Evolutionary conservation across 2,797 vertebrate genomes (phyloP), one percentile per base, ranked within the genome.

Genomic region (Nannoperca obscura): DNA sequence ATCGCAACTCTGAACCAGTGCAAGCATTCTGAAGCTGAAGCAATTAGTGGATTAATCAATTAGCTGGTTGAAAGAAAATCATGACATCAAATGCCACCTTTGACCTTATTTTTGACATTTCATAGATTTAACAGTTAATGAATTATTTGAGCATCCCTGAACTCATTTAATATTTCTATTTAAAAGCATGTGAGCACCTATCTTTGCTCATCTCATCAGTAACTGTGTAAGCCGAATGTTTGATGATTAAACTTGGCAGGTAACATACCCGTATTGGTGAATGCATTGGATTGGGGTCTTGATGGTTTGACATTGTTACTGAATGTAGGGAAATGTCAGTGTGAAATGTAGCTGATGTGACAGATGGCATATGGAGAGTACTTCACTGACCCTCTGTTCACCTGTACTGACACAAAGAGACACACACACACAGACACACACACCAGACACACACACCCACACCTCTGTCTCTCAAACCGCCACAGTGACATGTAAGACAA

Each of bases 341-440:
- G 80, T 75, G 74, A 89, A 66, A 80, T 71, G 74, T 66, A 78
- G 78, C 75, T 86, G 82, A 82, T 90, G 71, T 89, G 88, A 88
- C 91, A 93, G 88, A 88, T 92, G 91, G 89, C 89, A 87, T 88
- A 90, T 86, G 84, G 83, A 81, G 76, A 82, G 71, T 40, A 67
- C 74, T 34, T 73, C 78, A 76, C 59, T 91, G 86, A 85, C 85
- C 89, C 82, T 85, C 73, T 89, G 78, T 86, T 90, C 88, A 93
- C 89, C 90, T 89, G 83, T 32, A 24, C 67, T 42, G 20, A 81
- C 79, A 74, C 68, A 78, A 15, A 14, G 11, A 54, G 44, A 59
- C 54, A 50, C 42, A 36, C 52, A 50, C 59, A 42, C 50, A 53
- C 71, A 62, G 67, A 75, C 54, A 27, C 24, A 27, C 24, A 27